A percentile compares a stretch with the other conserved stretches of the same genome.
Conservation (phyloP, 2,888 invertebrate genomes). For the Netelia inedita region DNA sequence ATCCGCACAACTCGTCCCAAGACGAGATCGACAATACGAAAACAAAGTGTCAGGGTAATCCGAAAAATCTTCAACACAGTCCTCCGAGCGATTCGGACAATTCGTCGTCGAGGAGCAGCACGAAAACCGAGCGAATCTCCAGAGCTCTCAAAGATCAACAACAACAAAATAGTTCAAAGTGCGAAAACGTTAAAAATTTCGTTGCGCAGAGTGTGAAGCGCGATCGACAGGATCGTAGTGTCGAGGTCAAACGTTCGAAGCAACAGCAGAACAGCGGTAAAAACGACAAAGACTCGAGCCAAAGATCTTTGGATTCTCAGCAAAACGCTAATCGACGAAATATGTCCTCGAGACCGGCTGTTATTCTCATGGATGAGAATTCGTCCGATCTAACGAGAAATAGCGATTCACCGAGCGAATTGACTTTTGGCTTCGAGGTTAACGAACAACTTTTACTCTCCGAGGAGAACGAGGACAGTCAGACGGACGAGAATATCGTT, state of each 20-base stretch:
- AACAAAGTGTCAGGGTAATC: slow-evolving; percentile 53
- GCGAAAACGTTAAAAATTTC: slow-evolving; percentile 64
- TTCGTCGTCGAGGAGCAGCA: slow-evolving; percentile 61
- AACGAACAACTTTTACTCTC: slow-evolving; percentile 90
- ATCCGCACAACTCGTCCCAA: slow-evolving; percentile 66
- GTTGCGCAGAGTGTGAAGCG: slow-evolving; percentile 66
- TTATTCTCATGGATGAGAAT: slow-evolving; percentile 89
- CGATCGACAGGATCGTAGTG: slow-evolving; percentile 54
- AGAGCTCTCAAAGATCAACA: slow-evolving; percentile 74
- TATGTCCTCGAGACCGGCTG: slow-evolving; percentile 88
- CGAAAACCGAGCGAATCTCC: slow-evolving; percentile 72
- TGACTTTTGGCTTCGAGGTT: slow-evolving; percentile 93
- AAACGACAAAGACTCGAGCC: slow-evolving; percentile 72
- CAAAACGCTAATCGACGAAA: slow-evolving; percentile 49
- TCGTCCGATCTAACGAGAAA: slow-evolving; percentile 78
- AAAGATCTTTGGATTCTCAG: slow-evolving; percentile 70
- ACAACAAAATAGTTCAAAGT: slow-evolving; percentile 67
- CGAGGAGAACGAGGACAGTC: slow-evolving; percentile 77
- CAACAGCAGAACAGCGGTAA: slow-evolving; percentile 64
- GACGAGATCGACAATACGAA: slow-evolving; percentile 72
- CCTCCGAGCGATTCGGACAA: slow-evolving; percentile 69
- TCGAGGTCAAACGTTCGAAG: slow-evolving; percentile 73
- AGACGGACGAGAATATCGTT: slow-evolving; percentile 69
- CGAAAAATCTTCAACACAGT: slow-evolving; percentile 66
- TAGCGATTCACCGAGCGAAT: slow-evolving; percentile 86